phyloP scores from a whole-genome alignment of 2,888 invertebrate genomes.

The Mythimna vitellina region DNA sequence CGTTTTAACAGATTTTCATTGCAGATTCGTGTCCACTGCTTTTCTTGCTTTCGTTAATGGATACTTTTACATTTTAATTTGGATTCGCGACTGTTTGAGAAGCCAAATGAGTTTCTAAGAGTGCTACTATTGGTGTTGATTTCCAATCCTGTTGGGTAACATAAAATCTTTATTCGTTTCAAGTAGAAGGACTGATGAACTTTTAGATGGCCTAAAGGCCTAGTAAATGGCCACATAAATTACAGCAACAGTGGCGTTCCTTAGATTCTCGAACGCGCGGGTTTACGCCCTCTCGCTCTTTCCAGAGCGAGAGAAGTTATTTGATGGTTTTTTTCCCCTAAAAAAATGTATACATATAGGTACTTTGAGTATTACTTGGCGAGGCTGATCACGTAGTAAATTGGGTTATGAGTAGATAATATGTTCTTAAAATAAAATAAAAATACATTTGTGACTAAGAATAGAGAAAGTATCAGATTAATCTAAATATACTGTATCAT shows the following conservation, averaged over 20 bases:
- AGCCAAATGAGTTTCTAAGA: constrained; percentile 15
- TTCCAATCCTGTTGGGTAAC: not conserved
- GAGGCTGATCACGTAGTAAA: not conserved
- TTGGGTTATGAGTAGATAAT: not conserved
- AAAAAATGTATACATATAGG: too few relatives aligned
- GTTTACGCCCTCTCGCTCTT: too few relatives aligned
- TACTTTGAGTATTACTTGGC: too few relatives aligned
- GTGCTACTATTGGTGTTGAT: not conserved
- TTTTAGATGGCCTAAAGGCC: not conserved
- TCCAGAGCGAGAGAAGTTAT: too few relatives aligned
- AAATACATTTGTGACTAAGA: too few relatives aligned
- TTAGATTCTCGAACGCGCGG: not conserved
- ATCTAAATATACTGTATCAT: too few relatives aligned
- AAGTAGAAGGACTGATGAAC: not conserved
- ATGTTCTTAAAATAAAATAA: not conserved
- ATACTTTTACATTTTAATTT: constrained; percentile 40
- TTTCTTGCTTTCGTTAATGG: constrained; percentile 15
- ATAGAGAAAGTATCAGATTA: not conserved
- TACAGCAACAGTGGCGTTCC: not conserved
- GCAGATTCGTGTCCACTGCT: constrained; percentile 24
- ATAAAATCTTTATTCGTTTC: not conserved
- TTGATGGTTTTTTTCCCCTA: too few relatives aligned
- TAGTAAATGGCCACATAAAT: not conserved
- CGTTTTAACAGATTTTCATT: constrained; percentile 47
- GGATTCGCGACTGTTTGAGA: not conserved